phyloP scores from a whole-genome alignment of 2,113 vertebrate species.

The Columba livia region DNA sequence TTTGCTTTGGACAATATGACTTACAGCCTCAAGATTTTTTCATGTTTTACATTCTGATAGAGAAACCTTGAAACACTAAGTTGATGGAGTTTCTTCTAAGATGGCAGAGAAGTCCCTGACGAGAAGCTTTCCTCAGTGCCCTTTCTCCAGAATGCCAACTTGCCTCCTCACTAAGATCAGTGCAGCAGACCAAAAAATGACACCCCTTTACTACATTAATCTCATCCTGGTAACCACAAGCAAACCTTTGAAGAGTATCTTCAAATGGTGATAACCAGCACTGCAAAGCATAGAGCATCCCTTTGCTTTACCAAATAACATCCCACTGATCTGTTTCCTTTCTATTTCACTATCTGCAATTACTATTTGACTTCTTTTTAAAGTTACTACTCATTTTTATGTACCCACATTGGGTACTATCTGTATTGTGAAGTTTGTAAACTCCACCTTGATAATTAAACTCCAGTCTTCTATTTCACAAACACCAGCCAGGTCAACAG shows the following conservation, averaged over 20 bases:
- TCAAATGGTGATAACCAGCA: neutral
- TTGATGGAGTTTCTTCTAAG: neutral
- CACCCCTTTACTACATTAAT: neutral
- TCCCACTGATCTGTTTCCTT: neutral
- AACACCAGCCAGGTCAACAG: neutral
- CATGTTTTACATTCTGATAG: neutral
- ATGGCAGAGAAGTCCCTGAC: neutral
- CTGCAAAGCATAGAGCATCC: neutral
- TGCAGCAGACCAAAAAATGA: neutral
- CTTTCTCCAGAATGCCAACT: neutral
- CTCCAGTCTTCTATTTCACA: neutral
- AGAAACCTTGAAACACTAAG: neutral
- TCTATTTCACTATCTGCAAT: neutral
- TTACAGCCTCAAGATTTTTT: neutral
- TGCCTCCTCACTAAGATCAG: neutral
- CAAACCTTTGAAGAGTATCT: neutral
- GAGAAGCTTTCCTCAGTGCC: neutral
- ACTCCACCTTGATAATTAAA: neutral
- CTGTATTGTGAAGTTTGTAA: neutral
- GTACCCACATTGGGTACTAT: neutral
- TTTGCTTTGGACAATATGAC: neutral
- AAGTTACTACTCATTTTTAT: neutral
- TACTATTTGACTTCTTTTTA: neutral
- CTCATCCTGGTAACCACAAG: fast-evolving
- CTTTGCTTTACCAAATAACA: neutral